Percentiles rank a stretch among this genome's conserved stretches.
Evolutionary conservation across 2,888 invertebrate genomes (phyloP).

Genomic region (Acanthoscelides obtectus): DNA sequence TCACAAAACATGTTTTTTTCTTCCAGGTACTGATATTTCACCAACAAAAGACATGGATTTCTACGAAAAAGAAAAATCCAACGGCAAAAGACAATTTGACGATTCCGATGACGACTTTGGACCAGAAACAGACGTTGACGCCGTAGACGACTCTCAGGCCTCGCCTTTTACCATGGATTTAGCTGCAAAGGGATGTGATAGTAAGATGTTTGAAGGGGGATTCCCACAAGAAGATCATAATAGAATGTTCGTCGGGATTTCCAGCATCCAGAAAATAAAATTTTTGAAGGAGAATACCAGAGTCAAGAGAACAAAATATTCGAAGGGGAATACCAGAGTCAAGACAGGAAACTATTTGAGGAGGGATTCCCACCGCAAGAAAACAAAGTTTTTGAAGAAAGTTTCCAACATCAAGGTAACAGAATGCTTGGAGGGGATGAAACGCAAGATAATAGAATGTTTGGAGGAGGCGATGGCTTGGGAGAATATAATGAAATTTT

Average conservation of each 20-base stretch:
- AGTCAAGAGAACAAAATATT: too few relatives aligned
- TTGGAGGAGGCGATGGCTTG: background rate
- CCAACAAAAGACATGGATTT: conserved; percentile 18
- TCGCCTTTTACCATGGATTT: conserved; percentile 36
- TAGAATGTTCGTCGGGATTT: too few relatives aligned
- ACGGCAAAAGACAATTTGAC: conserved; percentile 31
- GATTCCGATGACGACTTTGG: conserved; percentile 51
- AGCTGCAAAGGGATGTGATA: conserved; percentile 11
- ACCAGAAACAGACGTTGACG: conserved; percentile 73
- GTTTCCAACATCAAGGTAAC: background rate
- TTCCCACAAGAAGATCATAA: too few relatives aligned
- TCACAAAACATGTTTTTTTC: too few relatives aligned
- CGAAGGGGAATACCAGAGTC: too few relatives aligned
- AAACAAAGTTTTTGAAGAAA: too few relatives aligned
- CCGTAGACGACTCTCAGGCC: conserved; percentile 49
- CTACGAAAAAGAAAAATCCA: conserved; percentile 31
- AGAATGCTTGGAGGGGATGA: background rate
- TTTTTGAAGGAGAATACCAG: too few relatives aligned
- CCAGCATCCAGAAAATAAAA: too few relatives aligned
- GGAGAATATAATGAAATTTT: background rate
- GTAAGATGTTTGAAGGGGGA: conserved; percentile 39
- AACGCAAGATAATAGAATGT: background rate
- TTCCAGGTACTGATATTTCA: conserved; percentile 24
- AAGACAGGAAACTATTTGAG: too few relatives aligned
- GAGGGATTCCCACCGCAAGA: too few relatives aligned